Conservation (phyloP, 1,140 invertebrate species). For the Polyergus mexicanus region DNA sequence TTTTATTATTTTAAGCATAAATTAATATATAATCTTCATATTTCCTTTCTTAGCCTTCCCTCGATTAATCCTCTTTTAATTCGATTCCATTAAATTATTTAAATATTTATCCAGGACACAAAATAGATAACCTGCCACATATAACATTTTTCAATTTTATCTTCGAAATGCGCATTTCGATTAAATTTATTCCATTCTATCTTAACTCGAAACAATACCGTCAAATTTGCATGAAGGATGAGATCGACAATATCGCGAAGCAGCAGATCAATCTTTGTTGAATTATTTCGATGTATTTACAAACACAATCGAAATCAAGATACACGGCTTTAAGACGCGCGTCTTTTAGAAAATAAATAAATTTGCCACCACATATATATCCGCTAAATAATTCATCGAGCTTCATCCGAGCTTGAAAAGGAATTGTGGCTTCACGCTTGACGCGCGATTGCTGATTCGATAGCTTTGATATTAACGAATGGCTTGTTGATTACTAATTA, state of each 20-base stretch:
- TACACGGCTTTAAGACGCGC: neutral
- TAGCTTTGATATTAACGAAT: conserved; percentile 80
- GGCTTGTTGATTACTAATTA: conserved; percentile 77
- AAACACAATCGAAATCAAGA: conserved; percentile 12
- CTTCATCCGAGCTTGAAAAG: conserved; percentile 71
- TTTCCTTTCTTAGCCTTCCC: conserved; percentile 18
- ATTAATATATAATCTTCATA: conserved; percentile 30
- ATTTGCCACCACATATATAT: conserved; percentile 26
- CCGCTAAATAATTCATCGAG: conserved; percentile 68
- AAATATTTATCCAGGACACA: neutral
- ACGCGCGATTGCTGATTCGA: conserved; percentile 78
- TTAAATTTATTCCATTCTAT: neutral
- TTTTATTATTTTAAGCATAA: conserved; percentile 13
- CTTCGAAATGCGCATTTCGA: neutral
- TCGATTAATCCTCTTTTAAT: conserved; percentile 2
- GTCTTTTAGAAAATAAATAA: conserved; percentile 2
- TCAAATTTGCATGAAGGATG: conserved; percentile 30
- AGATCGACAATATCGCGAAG: conserved; percentile 1
- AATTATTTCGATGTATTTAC: neutral
- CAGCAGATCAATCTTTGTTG: neutral
- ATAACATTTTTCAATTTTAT: conserved; percentile 15
- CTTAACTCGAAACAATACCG: neutral
- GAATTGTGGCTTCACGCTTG: conserved; percentile 80
- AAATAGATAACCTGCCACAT: conserved; percentile 16
- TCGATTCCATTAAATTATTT: neutral